Base-by-base conservation (phyloP, 2,113 vertebrate species). In the Formicarius rufipectus region DNA sequence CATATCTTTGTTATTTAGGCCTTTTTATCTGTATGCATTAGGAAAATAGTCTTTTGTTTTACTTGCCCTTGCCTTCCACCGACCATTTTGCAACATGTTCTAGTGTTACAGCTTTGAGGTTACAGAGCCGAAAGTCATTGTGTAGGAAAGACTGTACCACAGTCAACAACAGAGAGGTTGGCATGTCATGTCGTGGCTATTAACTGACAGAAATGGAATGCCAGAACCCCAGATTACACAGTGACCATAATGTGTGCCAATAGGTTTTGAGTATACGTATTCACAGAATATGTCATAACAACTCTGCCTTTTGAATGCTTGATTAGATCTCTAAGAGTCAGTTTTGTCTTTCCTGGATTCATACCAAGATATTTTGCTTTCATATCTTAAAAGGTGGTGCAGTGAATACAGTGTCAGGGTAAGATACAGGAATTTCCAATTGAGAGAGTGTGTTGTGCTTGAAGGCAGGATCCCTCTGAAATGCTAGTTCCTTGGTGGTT, bases 11-110 rank as follows among this genome's bases (percentile, higher is more conserved):
- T 45, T 87, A 40, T 63, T 81, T 37, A 5, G 3, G 19, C 27
- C 33, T 60, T 84, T 93, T 93, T 76, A 50, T 82, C 91, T 87
- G 31, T 53, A 45, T 30, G 35, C 27, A 31, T 42, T 76, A 79
- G 64, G 24, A 75, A 75, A 83, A 68, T 3, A 72, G 11, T 76
- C 14, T 75, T 75, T 31, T 91, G 15, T 76, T 95, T 90, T 76
- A 80, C 68, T 73, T 92, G 62, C 22, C 67, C 10, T 19, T 39
- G 44, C 35, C 58, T 83, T 49, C 52, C 0, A 0, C 42, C 55
- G 53, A 72, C 55, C 23, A 39, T 81, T 87, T 62, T 53, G 64
- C 62, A 63, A 25, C 40, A 22, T 0, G 0, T 69, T 87, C 33
- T 62, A 19, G 53, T 19, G 15, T 68, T 86, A 37, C 5, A 47